These are phyloP conservation scores for Neotoxoptera formosana DNA, from an alignment of 1,140 invertebrate genomes.

Conservation along the genomic window DNA sequence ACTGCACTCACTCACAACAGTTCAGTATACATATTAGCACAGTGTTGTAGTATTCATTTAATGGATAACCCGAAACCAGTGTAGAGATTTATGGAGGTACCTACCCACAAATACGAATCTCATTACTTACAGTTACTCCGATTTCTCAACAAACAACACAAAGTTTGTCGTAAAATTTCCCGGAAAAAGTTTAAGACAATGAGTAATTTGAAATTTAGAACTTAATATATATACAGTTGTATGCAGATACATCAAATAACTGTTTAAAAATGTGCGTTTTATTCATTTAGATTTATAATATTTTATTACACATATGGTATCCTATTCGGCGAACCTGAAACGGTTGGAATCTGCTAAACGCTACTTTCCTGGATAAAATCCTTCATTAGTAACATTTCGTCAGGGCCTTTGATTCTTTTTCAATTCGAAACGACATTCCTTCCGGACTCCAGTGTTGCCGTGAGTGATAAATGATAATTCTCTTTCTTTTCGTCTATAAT, in stretches of 20 bases:
- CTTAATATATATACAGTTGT: not conserved
- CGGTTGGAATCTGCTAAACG: not conserved
- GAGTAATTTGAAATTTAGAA: not conserved
- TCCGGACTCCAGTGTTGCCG: not conserved
- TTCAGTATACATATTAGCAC: not conserved
- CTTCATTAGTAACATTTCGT: not conserved
- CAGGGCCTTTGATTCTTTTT: not conserved
- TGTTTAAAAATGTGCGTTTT: not conserved
- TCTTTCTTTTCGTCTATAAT: not conserved
- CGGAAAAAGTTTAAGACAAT: not conserved
- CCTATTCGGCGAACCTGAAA: not conserved
- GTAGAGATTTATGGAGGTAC: not conserved
- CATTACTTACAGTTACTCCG: not conserved
- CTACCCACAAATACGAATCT: not conserved
- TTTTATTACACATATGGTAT: not conserved
- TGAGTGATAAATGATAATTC: not conserved
- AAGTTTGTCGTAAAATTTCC: not conserved
- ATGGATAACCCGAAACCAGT: not conserved
- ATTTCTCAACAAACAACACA: not conserved
- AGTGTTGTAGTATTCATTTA: not conserved
- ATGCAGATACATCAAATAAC: not conserved
- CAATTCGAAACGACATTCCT: not conserved
- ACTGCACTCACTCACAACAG: not conserved
- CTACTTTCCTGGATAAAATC: not conserved
- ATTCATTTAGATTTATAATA: not conserved